Evolutionary conservation across 2,113 vertebrate genomes (phyloP).

Genomic region (Colius striatus): DNA sequence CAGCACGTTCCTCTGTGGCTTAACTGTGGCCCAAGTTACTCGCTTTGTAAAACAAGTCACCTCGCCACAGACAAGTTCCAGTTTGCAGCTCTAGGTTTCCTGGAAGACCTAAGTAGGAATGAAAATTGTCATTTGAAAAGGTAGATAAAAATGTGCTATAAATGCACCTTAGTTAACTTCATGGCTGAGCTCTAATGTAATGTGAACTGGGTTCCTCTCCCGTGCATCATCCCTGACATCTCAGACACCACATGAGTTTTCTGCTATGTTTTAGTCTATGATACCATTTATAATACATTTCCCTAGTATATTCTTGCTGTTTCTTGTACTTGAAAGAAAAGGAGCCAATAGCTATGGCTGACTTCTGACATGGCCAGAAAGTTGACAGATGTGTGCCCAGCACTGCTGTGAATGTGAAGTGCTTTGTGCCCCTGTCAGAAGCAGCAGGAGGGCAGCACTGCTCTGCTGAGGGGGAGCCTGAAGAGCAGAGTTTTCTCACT

Average conservation of each 20-base stretch:
- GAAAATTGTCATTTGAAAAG: neutral
- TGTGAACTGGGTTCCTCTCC: neutral
- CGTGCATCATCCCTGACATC: neutral
- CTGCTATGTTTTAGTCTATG: neutral
- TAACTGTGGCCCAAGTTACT: neutral
- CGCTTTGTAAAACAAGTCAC: neutral
- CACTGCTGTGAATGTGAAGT: fast-evolving
- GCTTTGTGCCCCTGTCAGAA: neutral
- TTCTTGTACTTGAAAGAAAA: neutral
- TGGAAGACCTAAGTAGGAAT: neutral
- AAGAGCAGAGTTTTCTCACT: neutral
- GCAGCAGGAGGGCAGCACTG: slow-evolving; percentile 18
- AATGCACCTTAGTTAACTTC: neutral
- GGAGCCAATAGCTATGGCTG: neutral
- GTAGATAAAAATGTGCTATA: neutral
- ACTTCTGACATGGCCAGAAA: neutral
- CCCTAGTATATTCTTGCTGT: neutral
- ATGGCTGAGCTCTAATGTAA: fast-evolving
- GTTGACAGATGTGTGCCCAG: neutral
- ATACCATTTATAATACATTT: neutral
- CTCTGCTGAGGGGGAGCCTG: neutral
- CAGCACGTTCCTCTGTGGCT: neutral
- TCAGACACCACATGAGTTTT: neutral
- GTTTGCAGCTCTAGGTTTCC: neutral
- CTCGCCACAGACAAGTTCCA: no score